These are phyloP conservation scores for Dendrocincla fuliginosa DNA, from an alignment of 2,797 vertebrate genomes.

Conservation along the genomic window DNA sequence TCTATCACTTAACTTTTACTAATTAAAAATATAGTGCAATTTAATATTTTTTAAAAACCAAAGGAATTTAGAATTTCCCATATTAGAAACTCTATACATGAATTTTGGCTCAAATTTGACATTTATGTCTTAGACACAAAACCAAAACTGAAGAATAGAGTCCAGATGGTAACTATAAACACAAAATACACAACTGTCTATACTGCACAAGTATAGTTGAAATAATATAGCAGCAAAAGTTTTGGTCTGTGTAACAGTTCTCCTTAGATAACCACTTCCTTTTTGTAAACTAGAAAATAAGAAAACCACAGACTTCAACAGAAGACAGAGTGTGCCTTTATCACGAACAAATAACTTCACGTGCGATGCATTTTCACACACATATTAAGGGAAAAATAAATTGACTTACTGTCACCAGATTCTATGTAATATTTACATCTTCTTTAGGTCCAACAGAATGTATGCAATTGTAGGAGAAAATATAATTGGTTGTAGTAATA, in stretches of 20 bases:
- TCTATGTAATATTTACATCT: neutral
- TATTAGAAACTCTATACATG: neutral
- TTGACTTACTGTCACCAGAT: neutral
- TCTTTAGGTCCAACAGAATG: neutral
- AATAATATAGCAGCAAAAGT: neutral
- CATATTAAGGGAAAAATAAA: neutral
- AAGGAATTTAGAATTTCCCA: neutral
- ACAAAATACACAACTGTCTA: neutral
- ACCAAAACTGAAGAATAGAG: neutral
- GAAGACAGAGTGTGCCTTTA: neutral
- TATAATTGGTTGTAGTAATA: neutral
- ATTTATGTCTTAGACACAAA: neutral
- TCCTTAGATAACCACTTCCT: slow-evolving; percentile 42
- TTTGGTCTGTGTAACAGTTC: neutral
- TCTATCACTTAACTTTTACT: neutral
- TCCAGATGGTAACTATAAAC: neutral
- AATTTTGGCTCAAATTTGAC: neutral
- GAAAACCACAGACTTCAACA: slow-evolving; percentile 45
- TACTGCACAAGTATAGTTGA: neutral
- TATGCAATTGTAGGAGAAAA: neutral
- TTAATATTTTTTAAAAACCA: neutral
- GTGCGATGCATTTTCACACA: neutral
- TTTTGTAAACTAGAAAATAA: slow-evolving; percentile 11
- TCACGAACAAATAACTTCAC: neutral
- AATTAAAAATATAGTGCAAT: neutral